Evolutionary conservation across 2,113 vertebrate species (phyloP), one percentile per base, ranked within the genome.

Genomic region (Stictonetta naevosa): DNA sequence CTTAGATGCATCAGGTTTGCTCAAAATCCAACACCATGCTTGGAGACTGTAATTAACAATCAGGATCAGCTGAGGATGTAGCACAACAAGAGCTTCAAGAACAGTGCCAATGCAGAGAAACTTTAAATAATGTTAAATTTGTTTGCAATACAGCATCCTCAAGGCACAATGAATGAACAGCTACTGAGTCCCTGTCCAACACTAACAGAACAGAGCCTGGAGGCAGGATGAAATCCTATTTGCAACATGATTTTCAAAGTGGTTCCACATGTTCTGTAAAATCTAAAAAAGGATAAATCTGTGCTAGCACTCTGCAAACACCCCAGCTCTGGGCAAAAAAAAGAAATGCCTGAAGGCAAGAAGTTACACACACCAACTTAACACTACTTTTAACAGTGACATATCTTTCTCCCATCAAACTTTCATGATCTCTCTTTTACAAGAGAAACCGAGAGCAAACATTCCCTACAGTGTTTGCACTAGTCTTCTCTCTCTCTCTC

Each of bases 211-310:
- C 5, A 13, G 78, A 94, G 92, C 66, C 76, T 44, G 33, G 38
- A 86, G 63, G 64, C 66, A 88, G 44, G 18, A 84, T 17, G 58
- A 87, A 87, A 93, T 84, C 66, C 66, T 78, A 29, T 78, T 89
- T 91, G 69, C 74, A 76, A 40, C 34, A 53, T 3, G 34, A 84
- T 44, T 93, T 97, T 60, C 62, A 34, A 77, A 91, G 60, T n/a
- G 33, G 20, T 89, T 67, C 80, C 77, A 84, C 34, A 66, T 68
- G 29, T 76, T 64, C 74, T 73, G 38, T 48, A 60, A 46, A 48
- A 79, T 13, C 74, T 84, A 23, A 78, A 92, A 84, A 86, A 78
- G 29, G 26, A 84, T 38, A 79, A 75, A 92, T 67, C 42, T 66
- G 25, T 58, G 73, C 29, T 82, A 86, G 69, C 26, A 64, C 29